Conservation (phyloP, 1,140 invertebrate species). For the Achatina immaculata region DNA sequence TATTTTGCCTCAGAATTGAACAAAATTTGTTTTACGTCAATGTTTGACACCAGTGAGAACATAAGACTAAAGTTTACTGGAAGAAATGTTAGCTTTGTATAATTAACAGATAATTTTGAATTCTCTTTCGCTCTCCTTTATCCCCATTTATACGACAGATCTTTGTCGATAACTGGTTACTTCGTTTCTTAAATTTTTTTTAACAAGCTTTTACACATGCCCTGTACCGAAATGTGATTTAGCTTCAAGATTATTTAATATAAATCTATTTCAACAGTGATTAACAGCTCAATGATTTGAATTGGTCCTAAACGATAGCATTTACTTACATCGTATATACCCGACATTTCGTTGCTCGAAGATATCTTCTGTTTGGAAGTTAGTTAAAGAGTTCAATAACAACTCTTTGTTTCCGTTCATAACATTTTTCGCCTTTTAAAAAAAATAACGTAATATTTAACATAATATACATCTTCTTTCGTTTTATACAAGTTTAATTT, state of each 20-base stretch:
- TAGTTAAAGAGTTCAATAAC: not conserved
- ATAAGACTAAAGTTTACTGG: too few species aligned
- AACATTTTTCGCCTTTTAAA: not conserved
- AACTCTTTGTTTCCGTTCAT: not conserved
- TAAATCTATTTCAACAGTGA: not conserved
- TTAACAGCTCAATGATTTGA: not conserved
- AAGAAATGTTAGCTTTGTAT: too few species aligned
- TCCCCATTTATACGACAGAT: too few species aligned
- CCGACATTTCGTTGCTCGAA: conserved; percentile 8
- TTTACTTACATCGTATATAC: conserved; percentile 26
- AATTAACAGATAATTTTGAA: too few species aligned
- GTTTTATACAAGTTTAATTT: not conserved
- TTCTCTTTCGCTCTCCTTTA: too few species aligned
- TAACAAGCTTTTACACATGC: not conserved
- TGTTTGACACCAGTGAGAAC: too few species aligned
- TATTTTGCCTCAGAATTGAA: too few species aligned
- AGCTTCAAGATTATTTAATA: not conserved
- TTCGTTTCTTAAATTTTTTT: too few species aligned
- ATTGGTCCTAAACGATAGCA: not conserved
- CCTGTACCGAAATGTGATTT: not conserved
- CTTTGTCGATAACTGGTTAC: too few species aligned
- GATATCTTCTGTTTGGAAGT: not conserved
- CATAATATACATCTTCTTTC: not conserved
- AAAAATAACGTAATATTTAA: not conserved
- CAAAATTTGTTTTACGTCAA: too few species aligned